Evolutionary conservation across 1,140 invertebrate genomes (phyloP), one percentile per base, ranked within the genome.

Genomic region (Goniozus legneri): DNA sequence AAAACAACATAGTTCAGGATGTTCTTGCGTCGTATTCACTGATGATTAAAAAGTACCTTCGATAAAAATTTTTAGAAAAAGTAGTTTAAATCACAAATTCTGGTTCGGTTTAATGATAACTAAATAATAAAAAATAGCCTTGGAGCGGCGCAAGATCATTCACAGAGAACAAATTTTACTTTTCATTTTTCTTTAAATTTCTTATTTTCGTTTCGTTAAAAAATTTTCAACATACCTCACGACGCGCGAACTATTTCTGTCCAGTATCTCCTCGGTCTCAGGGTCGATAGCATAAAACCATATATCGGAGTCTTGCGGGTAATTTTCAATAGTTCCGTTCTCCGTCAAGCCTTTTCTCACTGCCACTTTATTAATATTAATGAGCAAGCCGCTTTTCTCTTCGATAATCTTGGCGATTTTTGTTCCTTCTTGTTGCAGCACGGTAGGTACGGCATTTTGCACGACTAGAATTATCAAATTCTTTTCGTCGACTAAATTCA

Each of bases 241-340:
- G 8, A 93, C 80, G 31, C 79, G 67, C 3, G 81, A 78, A 52
- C 84, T 84, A 58, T 91, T 90, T 21, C 84, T 80, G 4, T 79
- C 72, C 12, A 94, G 62, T 52, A 94, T 88, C 30, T 74, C 79
- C 43, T 90, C 88, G 0, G 82, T 88, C 21, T 79, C 78, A 0
- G 90, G 90, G 76, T 94, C 89, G 14, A 94, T 78, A 0, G 87
- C 78, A 55, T 92, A 93, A 65, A 94, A 86, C 88, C 89, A 92
- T 2, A 93, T 79, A 60, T 92, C 89, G 0, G 90, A 91, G 6
- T 85, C 87, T n/a, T 81, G 76, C 0, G 80, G 73, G 66, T 90
- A 87, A 13, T 77, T 81, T 54, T 89, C 83, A 3, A 92, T 66
- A 0, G 86, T 88, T 3, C 84, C 84, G 65, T 91, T 92, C 45